Conservation (phyloP, 2,797 vertebrate genomes). For the Thripadectes ignobilis region DNA sequence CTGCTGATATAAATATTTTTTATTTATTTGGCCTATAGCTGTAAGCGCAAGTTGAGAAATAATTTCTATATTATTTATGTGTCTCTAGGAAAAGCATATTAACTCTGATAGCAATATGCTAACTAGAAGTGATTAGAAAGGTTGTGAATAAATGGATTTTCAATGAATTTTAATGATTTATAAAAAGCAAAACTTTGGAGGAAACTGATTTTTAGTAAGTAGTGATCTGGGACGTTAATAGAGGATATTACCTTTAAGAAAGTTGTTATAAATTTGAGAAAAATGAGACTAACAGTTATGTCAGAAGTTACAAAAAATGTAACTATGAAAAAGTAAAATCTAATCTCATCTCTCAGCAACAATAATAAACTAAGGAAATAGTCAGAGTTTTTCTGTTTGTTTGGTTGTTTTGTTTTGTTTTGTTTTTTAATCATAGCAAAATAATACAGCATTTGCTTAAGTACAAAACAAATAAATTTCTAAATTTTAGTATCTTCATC, state of each 20-base stretch:
- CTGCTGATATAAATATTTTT: neutral
- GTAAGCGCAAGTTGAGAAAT: neutral
- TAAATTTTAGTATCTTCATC: neutral
- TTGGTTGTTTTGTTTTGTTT: too few relatives aligned
- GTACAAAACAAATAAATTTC: neutral
- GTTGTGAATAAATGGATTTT: neutral
- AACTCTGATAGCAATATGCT: neutral
- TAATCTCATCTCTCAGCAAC: neutral
- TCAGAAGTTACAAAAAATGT: neutral
- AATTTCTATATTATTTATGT: neutral
- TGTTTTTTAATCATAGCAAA: neutral
- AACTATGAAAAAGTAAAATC: neutral
- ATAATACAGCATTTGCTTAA: neutral
- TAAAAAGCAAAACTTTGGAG: neutral
- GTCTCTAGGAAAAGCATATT: neutral
- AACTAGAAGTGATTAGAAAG: neutral
- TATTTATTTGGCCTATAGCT: neutral
- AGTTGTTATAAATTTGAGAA: neutral
- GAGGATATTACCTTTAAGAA: neutral
- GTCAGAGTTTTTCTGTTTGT: neutral
- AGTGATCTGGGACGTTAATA: neutral
- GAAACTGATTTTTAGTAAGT: neutral
- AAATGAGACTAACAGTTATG: neutral
- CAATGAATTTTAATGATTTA: neutral
- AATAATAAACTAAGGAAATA: neutral